Evolutionary conservation across 2,797 vertebrate species (phyloP).

Genomic region (Gymnopithys bicolor): DNA sequence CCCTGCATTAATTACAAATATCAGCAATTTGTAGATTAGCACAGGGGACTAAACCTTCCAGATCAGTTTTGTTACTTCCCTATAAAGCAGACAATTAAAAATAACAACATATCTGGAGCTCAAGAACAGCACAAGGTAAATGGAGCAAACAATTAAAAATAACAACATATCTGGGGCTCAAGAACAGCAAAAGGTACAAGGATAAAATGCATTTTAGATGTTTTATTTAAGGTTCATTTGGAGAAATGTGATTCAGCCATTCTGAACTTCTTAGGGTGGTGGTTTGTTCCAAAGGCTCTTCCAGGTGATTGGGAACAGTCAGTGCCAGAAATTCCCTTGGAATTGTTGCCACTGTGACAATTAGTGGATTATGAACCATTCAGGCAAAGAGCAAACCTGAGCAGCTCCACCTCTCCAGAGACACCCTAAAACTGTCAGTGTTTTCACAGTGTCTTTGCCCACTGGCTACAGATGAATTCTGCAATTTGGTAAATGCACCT

Average conservation of each 20-base stretch:
- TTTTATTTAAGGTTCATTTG: slow-evolving; percentile 28
- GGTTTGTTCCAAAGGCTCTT: not conserved
- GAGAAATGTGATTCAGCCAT: not conserved
- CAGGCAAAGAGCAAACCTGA: not conserved
- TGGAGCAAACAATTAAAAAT: not conserved
- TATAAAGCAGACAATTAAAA: not conserved
- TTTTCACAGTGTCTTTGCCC: not conserved
- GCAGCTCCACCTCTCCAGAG: not conserved
- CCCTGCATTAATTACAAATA: not conserved
- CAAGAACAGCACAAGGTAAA: not conserved
- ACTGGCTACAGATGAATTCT: not conserved
- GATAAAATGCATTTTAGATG: not conserved
- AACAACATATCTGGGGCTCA: not conserved
- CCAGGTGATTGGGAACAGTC: not conserved
- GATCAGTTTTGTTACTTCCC: not conserved
- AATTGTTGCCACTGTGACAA: not conserved
- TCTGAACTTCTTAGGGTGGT: not conserved
- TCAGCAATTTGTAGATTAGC: not conserved
- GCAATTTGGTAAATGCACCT: not conserved
- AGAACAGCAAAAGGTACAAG: not conserved
- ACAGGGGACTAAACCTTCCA: not conserved
- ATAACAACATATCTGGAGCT: not conserved
- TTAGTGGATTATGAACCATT: not conserved
- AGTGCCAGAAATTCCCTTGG: not conserved
- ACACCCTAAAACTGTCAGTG: not conserved